A percentile compares a stretch with the other conserved stretches of the same genome.
These are phyloP conservation scores for Carcinoscorpius rotundicauda DNA, from an alignment of 1,140 invertebrate species.

Conservation along the genomic window DNA sequence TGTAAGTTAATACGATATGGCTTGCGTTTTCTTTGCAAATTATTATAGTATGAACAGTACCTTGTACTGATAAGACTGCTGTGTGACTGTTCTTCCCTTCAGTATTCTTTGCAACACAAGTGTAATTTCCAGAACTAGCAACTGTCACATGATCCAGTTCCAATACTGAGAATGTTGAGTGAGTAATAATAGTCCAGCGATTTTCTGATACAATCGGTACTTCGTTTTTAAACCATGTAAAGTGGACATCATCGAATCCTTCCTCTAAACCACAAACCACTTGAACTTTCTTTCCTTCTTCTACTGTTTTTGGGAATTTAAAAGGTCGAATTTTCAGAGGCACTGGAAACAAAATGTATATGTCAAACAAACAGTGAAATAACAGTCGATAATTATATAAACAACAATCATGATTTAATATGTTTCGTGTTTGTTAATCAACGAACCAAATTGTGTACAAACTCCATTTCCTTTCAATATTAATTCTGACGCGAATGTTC, in stretches of 20 bases:
- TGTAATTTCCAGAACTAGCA: conserved; percentile 44
- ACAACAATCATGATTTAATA: too few species aligned
- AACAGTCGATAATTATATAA: too few species aligned
- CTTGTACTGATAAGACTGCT: conserved; percentile 21
- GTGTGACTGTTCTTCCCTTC: conserved; percentile 27
- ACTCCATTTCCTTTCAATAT: too few species aligned
- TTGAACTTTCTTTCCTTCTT: conserved; percentile 15
- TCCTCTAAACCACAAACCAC: conserved; percentile 5
- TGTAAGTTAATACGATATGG: too few species aligned
- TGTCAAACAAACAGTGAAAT: too few species aligned
- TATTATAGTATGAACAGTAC: conserved; percentile 1
- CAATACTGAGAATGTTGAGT: conserved; percentile 22
- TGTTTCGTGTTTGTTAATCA: too few species aligned
- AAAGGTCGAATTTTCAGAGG: conserved; percentile 11
- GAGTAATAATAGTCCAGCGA: conserved; percentile 9
- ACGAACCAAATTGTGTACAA: too few species aligned
- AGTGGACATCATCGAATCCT: conserved; percentile 7
- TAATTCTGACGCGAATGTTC: too few species aligned
- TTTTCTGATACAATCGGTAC: not conserved
- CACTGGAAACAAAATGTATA: too few species aligned
- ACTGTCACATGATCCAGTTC: conserved; percentile 30
- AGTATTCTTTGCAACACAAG: conserved; percentile 43
- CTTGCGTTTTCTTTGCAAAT: too few species aligned
- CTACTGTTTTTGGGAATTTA: conserved; percentile 10
- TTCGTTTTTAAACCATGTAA: conserved; percentile 13